Evolutionary conservation across 2,113 vertebrate genomes (phyloP), one percentile per base, ranked within the genome.

Genomic region (Morone saxatilis): DNA sequence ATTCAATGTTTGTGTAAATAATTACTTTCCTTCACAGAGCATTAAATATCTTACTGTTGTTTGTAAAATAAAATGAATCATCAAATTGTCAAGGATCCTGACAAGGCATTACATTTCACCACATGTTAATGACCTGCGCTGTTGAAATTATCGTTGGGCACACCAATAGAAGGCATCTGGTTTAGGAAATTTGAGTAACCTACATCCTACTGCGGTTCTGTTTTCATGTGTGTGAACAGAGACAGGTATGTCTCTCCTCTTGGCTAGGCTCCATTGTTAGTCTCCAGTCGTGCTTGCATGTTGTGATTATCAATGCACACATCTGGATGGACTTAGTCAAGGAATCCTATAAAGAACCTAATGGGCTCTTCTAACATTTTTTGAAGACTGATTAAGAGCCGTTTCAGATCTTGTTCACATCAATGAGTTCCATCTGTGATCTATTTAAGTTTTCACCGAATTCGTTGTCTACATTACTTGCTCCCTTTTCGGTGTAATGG

Each of bases 311-410:
- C 93, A 92, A 84, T 83, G 81, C 70, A 80, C 80, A 95, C 95
- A 95, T 95, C 94, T 96, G 94, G 94, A 91, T 87, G 75, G 82
- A 85, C 84, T 95, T 95, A 95, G 92, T 83, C 75, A 80, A 90
- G 80, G 92, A 95, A 93, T 93, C 91, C 92, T 93, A 94, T 95
- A 94, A 95, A 94, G 84, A 76, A 86, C 85, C 84, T 94, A 95
- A 95, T 92, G 71, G 91, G 92, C 90, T 93, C 88, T 75, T 86
- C 80, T 77, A 92, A 92, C 90, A 92, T 94, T 94, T 94, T 86
- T 84, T 86, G 89, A 91, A 85, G 93, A 89, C 90, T 94, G 91
- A 95, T 94, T 93, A 94, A 90, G 85, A 93, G 89, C 77, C 12
- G 74, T 91, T 93, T 93, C 69, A 93, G 87, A 92, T 94, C 89